phyloP scores from a whole-genome alignment of 1,140 invertebrate species.

The Drosophila ficusphila region DNA sequence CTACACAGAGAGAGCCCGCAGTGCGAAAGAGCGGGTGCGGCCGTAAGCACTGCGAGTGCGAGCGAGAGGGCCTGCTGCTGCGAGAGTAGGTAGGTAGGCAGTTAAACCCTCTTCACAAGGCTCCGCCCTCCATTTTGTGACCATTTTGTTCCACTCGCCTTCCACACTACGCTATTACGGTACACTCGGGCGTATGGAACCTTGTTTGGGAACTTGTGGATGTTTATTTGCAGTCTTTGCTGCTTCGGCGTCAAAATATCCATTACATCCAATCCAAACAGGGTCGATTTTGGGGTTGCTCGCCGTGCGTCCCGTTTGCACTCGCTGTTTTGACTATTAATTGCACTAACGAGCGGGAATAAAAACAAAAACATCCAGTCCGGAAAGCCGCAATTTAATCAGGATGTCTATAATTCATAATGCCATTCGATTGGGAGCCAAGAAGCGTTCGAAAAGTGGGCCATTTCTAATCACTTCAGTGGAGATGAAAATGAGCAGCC shows the following conservation, averaged over 20 bases:
- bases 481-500: background rate
- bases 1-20: constrained; percentile 26
- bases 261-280: constrained; percentile 83
- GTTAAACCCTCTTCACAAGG: background rate
- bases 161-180: constrained; percentile 41
- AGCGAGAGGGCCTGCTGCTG: background rate
- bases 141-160: constrained; percentile 79
- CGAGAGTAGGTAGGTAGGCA: constrained; percentile 10
- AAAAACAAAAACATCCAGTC: constrained; percentile 24
- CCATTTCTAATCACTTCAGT: constrained; percentile 4
- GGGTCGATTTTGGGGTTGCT: constrained; percentile 45
- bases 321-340: constrained; percentile 63
- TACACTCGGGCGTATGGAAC: constrained; percentile 1
- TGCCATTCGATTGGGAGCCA: background rate
- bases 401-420: constrained; percentile 7
- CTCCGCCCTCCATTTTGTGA: constrained; percentile 59
- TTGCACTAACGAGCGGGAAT: constrained; percentile 53
- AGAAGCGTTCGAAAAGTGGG: background rate
- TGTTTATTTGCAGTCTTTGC: constrained; percentile 81
- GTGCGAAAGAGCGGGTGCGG: constrained; percentile 11
- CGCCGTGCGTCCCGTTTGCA: background rate
- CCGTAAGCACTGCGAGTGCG: background rate
- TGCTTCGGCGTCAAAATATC: constrained; percentile 83
- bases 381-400: constrained; percentile 28
- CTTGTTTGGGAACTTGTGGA: constrained; percentile 78